Base-by-base conservation (phyloP, 2,113 vertebrate species). In the Sebastes schlegelii region DNA sequence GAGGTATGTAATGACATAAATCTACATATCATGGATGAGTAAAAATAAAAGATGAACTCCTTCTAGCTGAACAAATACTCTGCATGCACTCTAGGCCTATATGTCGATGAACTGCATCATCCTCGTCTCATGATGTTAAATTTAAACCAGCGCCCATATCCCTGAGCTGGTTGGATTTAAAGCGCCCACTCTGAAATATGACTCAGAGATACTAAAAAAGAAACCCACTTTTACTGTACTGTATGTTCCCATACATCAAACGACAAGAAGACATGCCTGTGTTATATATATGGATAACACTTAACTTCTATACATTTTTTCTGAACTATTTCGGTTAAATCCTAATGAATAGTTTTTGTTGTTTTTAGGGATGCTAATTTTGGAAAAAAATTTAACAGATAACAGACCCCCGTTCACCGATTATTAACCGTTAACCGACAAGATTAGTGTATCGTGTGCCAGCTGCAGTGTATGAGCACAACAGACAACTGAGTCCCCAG, bases 1-100 rank as follows among this genome's bases (percentile, higher is more conserved):
- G 78, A 80, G 75, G 77, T 90, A 80, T 88, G 88, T 90, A 86
- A 90, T 89, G 89, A 88, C 90, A 89, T 86, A 77, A 83, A 92
- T 90, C 86, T 81, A 89, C 86, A 89, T 80, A 87, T 76, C 85
- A 89, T 82, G 90, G 88, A 76, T 92, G 87, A 91, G 64, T 79
- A 77, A 78, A 87, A 87, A 85, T 83, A 91, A 89, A 81, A 80
- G 85, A 91, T 74, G 79, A 82, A 80, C 64, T 89, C 85, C 60
- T 69, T 75, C 21, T 21, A 79, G 84, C 82, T 64, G 84, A 91
- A 89, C 84, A 90, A 85, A 88, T 79, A 81, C 75, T 65, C 80
- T 84, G 85, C 80, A 51, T 90, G 78, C 66, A 79, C 60, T 71
- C 2, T 34, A 34, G 26, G 26, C 26, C 26, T 83, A 85, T 83